Evolutionary conservation across 2,797 vertebrate genomes (phyloP), one percentile per base, ranked within the genome.

Genomic region (Xenentodon cancila): DNA sequence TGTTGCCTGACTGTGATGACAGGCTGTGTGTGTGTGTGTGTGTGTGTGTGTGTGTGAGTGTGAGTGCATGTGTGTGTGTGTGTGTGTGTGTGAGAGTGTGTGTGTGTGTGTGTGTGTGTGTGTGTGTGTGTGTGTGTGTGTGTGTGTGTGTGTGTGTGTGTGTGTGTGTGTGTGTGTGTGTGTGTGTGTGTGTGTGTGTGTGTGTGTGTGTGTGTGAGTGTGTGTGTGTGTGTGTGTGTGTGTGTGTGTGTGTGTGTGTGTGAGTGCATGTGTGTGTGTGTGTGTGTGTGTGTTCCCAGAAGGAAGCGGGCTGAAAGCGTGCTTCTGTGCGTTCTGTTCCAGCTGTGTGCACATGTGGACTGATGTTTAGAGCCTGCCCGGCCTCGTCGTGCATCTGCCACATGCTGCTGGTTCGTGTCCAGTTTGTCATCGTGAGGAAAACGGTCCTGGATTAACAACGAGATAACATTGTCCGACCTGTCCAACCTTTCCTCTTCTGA

Each of bases 381-480:
- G 20, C 9, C 56, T 34, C 13, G 50, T 65, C 47, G 37, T 51
- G 18, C 63, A 40, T 59, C 2, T 1, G 16, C 30, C 55, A 59
- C 53, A 81, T 77, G 79, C 57, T 59, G 48, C 64, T 73, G 68
- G 74, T 73, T 78, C 47, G 67, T 62, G 74, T 79, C 71, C 69
- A 58, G 64, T 58, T 76, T 64, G 21, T 20, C 66, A 68, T 65
- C 57, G 51, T 59, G 71, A 86, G 71, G 77, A 63, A 83, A 82
- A 65, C 37, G 17, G 51, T 43, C 30, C 49, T 0, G 45, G 48
- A 77, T 79, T 73, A 80, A 76, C 54, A 80, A 65, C 77, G 48
- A 68, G 85, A 92, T 91, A 91, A 90, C 88, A 91, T 90, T 91
- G 88, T 92, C 68, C 42, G 22, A 52, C 50, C 18, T 66, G 48